These are phyloP conservation scores for Drosophila merina DNA, from an alignment of 2,888 invertebrate genomes.

Conservation along the genomic window DNA sequence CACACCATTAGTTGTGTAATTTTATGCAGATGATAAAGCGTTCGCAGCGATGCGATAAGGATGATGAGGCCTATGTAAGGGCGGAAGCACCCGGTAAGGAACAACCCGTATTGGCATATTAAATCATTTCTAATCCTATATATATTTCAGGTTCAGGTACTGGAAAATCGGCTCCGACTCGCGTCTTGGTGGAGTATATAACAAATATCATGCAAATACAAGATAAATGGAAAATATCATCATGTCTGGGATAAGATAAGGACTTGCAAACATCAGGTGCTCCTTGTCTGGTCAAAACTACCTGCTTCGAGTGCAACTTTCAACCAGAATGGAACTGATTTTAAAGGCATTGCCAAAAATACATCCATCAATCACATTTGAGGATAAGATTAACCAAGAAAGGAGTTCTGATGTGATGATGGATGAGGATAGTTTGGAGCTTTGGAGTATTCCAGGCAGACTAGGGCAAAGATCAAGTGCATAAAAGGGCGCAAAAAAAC, in stretches of 20 bases:
- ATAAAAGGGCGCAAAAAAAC: background rate
- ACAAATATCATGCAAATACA: constrained; percentile 2
- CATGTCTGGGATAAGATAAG: constrained; percentile 38
- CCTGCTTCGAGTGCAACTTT: constrained; percentile 8
- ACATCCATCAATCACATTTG: background rate
- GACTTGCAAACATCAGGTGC: constrained; percentile 17
- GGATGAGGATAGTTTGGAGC: background rate
- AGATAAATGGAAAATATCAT: constrained; percentile 28
- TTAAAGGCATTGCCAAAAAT: background rate
- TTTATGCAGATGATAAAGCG: constrained; percentile 46
- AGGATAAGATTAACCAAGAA: constrained; percentile 21
- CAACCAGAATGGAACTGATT: background rate
- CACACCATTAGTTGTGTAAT: constrained; percentile 48
- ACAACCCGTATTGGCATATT: too few relatives aligned
- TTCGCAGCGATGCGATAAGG: constrained; percentile 9
- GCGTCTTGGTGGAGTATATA: background rate
- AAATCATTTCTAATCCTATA: constrained; percentile 15
- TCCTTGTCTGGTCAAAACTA: constrained; percentile 15
- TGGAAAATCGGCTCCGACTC: too few relatives aligned
- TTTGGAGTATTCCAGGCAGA: background rate
- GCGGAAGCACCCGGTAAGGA: too few relatives aligned
- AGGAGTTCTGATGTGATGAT: constrained; percentile 16
- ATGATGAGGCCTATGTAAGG: constrained; percentile 13
- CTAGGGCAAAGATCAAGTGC: constrained; percentile 20
- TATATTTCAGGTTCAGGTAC: background rate